A percentile compares a stretch with the other conserved stretches of the same genome.
phyloP scores from a whole-genome alignment of 2,888 invertebrate species.

The Helicoverpa assulta region DNA sequence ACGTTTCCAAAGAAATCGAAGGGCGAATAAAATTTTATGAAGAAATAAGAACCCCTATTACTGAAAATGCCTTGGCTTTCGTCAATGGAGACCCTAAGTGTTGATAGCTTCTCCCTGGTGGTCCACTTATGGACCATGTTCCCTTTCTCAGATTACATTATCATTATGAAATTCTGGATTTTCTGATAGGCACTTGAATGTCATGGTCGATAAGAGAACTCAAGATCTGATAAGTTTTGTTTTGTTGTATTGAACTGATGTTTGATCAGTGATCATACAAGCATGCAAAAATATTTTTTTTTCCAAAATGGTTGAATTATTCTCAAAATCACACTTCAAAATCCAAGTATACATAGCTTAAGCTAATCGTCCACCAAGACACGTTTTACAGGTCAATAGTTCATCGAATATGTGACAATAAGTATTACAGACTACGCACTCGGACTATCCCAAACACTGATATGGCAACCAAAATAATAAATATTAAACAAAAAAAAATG shows the following conservation, averaged over 20 bases:
- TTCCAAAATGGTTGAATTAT: no score
- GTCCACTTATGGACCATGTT: conserved; percentile 42
- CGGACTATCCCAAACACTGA: neutral
- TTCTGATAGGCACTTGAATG: conserved; percentile 3
- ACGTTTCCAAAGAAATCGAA: conserved; percentile 15
- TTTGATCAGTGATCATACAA: no score
- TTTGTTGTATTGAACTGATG: no score
- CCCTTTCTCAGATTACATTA: conserved; percentile 23
- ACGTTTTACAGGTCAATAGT: no score
- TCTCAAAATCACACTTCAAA: no score
- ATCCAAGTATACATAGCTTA: no score
- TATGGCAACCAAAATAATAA: neutral
- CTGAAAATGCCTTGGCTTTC: neutral
- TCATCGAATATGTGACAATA: no score
- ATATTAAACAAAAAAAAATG: conserved; percentile 10
- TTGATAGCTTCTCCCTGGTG: conserved; percentile 37
- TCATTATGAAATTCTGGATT: conserved; percentile 21
- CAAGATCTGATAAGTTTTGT: neutral
- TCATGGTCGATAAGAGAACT: neutral
- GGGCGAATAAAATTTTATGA: conserved; percentile 41
- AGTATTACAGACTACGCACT: neutral
- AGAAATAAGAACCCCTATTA: conserved; percentile 7
- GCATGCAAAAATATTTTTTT: no score
- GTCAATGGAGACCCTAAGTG: conserved; percentile 14
- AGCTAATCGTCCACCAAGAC: no score